A percentile compares a stretch with the other conserved stretches of the same genome.
Evolutionary conservation across 2,113 vertebrate genomes (phyloP).

Genomic region (Maylandia zebra): DNA sequence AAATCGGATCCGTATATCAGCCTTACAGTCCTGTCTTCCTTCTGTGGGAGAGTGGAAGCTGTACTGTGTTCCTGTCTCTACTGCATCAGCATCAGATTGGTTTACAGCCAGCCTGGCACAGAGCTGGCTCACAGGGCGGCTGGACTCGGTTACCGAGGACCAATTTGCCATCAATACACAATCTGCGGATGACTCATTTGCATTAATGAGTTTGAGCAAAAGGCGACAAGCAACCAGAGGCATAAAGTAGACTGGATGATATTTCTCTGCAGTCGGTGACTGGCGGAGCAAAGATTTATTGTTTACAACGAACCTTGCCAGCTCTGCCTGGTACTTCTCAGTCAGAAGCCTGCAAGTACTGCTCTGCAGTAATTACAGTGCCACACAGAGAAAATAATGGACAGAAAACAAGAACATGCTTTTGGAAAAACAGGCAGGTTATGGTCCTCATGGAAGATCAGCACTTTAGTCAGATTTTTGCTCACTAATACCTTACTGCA

Average conservation of each 20-base stretch:
- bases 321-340: conserved; percentile 26
- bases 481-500: conserved; percentile 38
- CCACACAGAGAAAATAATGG: background rate
- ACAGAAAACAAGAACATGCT: background rate
- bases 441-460: conserved; percentile 6
- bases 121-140: conserved; percentile 25
- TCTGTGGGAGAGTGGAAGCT: conserved; percentile 4
- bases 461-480: conserved; percentile 9
- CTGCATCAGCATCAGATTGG: conserved; percentile 67
- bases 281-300: conserved; percentile 33
- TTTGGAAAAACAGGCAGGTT: conserved; percentile 10
- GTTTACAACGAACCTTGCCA: conserved; percentile 21
- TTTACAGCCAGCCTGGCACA: conserved; percentile 59
- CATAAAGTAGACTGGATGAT: conserved; percentile 20
- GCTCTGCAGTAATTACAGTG: conserved; percentile 32
- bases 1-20: background rate
- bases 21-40: background rate
- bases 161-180: conserved; percentile 22
- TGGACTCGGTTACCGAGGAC: conserved; percentile 10
- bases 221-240: conserved; percentile 8
- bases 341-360: conserved; percentile 39
- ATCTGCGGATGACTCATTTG: conserved; percentile 55
- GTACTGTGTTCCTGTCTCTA: conserved; percentile 42
- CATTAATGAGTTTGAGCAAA: conserved; percentile 49
- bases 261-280: conserved; percentile 6